These are phyloP conservation scores for Arion vulgaris DNA, from an alignment of 1,140 invertebrate genomes.

Conservation along the genomic window DNA sequence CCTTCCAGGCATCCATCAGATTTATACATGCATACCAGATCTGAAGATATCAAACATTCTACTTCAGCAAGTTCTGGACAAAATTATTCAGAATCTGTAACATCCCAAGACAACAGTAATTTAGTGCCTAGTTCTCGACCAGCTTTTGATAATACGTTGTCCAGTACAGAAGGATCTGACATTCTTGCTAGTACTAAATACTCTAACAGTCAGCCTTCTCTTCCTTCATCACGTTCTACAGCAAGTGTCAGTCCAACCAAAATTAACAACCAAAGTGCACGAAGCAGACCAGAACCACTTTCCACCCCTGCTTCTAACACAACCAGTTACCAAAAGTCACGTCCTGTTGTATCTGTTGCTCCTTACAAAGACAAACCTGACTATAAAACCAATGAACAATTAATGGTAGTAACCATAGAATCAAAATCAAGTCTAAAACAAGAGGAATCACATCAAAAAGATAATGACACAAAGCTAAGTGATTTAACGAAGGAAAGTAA, in stretches of 20 bases:
- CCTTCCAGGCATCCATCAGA: neutral
- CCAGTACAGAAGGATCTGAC: neutral
- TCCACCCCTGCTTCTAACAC: constrained; percentile 29
- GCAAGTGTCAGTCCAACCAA: constrained; percentile 39
- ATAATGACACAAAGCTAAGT: constrained; percentile 3
- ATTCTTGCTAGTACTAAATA: neutral
- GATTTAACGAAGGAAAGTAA: neutral
- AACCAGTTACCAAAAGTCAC: constrained; percentile 37
- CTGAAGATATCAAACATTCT: too few species aligned
- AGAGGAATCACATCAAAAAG: neutral
- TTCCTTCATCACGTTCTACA: constrained; percentile 34
- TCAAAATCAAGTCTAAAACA: constrained; percentile 13
- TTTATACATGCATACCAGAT: neutral
- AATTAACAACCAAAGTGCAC: neutral
- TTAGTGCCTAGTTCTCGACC: neutral
- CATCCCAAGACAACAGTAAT: neutral
- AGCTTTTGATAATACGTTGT: neutral
- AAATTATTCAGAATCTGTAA: neutral
- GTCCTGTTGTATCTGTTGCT: constrained; percentile 46
- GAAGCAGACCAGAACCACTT: neutral
- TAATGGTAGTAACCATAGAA: constrained; percentile 10
- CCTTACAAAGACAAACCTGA: constrained; percentile 40
- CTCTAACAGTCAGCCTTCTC: neutral
- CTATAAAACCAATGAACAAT: neutral
- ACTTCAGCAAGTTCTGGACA: neutral